Evolutionary conservation across 2,113 vertebrate species (phyloP).

Genomic region (Zosterops borbonicus): DNA sequence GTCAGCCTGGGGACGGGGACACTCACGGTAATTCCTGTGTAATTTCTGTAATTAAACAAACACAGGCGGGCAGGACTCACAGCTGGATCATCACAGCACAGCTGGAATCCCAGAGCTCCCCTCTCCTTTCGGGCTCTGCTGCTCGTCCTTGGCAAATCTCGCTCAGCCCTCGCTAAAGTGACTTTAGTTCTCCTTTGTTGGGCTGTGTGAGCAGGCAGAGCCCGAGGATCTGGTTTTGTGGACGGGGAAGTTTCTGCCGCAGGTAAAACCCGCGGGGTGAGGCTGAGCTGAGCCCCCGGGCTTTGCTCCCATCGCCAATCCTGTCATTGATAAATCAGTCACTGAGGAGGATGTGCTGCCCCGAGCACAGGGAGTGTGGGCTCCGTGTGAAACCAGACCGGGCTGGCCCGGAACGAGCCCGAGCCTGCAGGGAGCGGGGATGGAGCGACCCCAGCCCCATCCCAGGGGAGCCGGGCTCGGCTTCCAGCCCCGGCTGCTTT

Average conservation of each 20-base stretch:
- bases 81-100: neutral
- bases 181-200: neutral
- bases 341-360: neutral
- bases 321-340: neutral
- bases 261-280: neutral
- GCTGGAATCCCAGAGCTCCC: neutral
- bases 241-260: neutral
- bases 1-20: neutral
- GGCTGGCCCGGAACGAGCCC: neutral
- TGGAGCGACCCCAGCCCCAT: neutral
- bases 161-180: neutral
- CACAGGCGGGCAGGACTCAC: neutral
- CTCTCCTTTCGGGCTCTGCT: neutral
- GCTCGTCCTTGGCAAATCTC: neutral
- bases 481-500: neutral
- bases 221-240: neutral
- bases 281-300: neutral
- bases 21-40: fast-evolving
- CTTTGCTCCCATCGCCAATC: neutral
- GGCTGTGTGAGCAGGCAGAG: neutral
- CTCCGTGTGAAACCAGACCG: neutral
- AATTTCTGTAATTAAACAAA: neutral
- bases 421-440: neutral
- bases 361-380: neutral
- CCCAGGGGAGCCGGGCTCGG: neutral